Percentiles rank a stretch among this genome's conserved stretches.
These are phyloP conservation scores for Lagria hirta DNA, from an alignment of 2,888 invertebrate genomes.

Conservation along the genomic window DNA sequence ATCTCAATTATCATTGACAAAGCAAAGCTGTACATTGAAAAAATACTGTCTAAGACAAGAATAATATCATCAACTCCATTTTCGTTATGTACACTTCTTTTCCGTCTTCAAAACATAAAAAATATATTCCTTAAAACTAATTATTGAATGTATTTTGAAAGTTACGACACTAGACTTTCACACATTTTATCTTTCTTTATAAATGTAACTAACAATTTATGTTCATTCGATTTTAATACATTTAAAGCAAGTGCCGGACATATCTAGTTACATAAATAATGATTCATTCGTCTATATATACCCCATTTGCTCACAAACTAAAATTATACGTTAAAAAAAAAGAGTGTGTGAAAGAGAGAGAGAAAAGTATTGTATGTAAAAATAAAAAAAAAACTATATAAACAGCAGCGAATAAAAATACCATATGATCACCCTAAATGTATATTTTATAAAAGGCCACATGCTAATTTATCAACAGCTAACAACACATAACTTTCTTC, in stretches of 20 bases:
- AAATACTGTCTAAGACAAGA: conserved; percentile 53
- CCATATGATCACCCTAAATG: conserved; percentile 18
- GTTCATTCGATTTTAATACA: conserved; percentile 30
- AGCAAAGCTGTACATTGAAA: conserved; percentile 56
- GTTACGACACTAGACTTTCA: conserved; percentile 33
- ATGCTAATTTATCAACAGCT: conserved; percentile 31
- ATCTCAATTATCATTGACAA: conserved; percentile 44
- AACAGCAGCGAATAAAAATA: conserved; percentile 10
- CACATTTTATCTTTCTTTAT: conserved; percentile 15
- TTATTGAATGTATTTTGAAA: conserved; percentile 47
- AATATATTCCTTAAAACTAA: conserved; percentile 44
- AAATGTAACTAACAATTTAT: conserved; percentile 29
- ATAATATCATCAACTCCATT: conserved; percentile 48
- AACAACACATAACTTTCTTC: conserved; percentile 29
- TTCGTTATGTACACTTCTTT: conserved; percentile 43
- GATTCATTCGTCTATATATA: conserved; percentile 13
- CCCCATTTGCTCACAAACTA: conserved; percentile 10
- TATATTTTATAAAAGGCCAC: conserved; percentile 32
- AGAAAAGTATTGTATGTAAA: conserved; percentile 24
- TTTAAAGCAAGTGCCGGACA: conserved; percentile 37
- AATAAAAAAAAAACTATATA: conserved; percentile 14
- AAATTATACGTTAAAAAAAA: conserved; percentile 7
- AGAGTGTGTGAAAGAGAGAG: conserved; percentile 13
- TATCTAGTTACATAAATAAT: conserved; percentile 27
- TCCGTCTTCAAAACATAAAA: conserved; percentile 38